Evolutionary conservation across 2,113 vertebrate genomes (phyloP).

Genomic region (Nanger granti): DNA sequence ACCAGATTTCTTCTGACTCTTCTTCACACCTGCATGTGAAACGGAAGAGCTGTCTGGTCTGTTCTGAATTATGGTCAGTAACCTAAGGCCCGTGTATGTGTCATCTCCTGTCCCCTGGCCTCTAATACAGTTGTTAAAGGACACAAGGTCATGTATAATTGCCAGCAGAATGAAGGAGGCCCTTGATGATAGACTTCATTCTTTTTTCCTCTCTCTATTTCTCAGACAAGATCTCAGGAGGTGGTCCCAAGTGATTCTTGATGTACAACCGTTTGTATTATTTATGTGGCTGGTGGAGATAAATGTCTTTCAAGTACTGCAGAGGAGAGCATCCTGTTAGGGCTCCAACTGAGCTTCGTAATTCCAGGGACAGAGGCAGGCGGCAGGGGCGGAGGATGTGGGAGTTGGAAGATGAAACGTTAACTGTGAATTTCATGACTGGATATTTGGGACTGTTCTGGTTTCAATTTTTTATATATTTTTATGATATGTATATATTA

Average conservation of each 20-base stretch:
- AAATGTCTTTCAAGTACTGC: conserved; percentile 12
- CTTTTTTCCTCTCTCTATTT: not conserved
- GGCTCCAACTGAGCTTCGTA: not conserved
- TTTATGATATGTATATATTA: not conserved
- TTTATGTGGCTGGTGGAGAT: conserved; percentile 7
- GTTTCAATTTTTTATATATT: conserved; percentile 12
- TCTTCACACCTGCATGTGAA: not conserved
- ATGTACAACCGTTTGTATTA: not conserved
- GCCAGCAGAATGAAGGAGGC: not conserved
- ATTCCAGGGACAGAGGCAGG: conserved; percentile 14
- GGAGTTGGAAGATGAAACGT: conserved; percentile 36
- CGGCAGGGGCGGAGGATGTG: not conserved
- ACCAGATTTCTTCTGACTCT: not conserved
- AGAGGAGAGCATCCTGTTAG: not conserved
- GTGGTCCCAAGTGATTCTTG: not conserved
- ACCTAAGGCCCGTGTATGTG: not conserved
- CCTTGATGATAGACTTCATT: not conserved
- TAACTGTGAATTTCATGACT: conserved; percentile 50
- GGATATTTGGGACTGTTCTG: not conserved
- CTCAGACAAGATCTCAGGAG: not conserved
- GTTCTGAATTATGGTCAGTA: not conserved
- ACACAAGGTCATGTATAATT: not conserved
- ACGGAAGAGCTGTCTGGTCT: not conserved
- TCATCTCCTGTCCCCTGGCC: not conserved
- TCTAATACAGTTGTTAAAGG: not conserved